These are phyloP conservation scores for Paratilapia polleni DNA, from an alignment of 2,113 vertebrate genomes.

Conservation along the genomic window DNA sequence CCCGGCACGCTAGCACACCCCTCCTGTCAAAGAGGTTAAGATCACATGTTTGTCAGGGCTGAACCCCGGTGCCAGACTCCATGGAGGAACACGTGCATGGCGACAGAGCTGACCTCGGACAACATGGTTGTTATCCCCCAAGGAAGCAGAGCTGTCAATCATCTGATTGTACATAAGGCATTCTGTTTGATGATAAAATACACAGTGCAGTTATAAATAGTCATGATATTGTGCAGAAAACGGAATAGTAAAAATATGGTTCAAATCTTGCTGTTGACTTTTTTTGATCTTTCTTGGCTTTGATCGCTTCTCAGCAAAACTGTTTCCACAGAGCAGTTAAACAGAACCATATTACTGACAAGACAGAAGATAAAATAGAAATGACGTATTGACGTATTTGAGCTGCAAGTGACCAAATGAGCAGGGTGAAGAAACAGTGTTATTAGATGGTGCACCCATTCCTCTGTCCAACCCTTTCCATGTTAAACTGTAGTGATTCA, in stretches of 20 bases:
- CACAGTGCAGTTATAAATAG: not conserved
- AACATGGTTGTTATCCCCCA: constrained; percentile 38
- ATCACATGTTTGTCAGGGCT: constrained; percentile 59
- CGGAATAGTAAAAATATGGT: not conserved
- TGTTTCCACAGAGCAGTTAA: constrained; percentile 4
- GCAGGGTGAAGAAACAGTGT: constrained; percentile 51
- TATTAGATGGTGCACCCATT: constrained; percentile 58
- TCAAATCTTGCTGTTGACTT: not conserved
- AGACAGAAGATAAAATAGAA: not conserved
- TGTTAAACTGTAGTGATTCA: constrained; percentile 61
- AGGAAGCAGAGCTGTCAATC: constrained; percentile 57
- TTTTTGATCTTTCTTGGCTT: not conserved
- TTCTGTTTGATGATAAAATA: constrained; percentile 38
- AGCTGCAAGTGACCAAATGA: constrained; percentile 50
- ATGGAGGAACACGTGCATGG: constrained; percentile 30
- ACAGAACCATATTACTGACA: not conserved
- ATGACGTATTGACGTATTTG: constrained; percentile 4
- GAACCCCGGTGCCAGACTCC: constrained; percentile 25
- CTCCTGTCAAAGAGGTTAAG: constrained; percentile 66
- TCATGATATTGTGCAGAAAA: not conserved
- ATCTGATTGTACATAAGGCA: not conserved
- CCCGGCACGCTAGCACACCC: constrained; percentile 16
- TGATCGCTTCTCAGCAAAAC: not conserved
- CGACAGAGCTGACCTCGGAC: constrained; percentile 44
- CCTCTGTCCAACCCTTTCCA: constrained; percentile 40